phyloP scores from a whole-genome alignment of 2,797 vertebrate genomes.

The Ptychobarbus kaznakovi region DNA sequence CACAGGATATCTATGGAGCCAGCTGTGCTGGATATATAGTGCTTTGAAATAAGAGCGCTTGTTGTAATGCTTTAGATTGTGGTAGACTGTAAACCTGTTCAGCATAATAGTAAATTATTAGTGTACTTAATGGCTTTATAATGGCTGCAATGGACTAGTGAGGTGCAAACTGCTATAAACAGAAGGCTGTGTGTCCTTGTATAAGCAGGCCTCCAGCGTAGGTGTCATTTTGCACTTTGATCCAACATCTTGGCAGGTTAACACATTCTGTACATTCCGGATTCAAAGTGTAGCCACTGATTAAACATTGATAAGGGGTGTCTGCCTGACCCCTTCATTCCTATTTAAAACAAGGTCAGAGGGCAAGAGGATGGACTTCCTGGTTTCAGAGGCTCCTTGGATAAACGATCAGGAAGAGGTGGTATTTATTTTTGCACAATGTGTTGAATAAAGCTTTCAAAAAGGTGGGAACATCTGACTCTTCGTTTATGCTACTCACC shows the following conservation, averaged over 20 bases:
- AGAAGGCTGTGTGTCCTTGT: conserved; percentile 15
- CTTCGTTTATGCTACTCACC: conserved; percentile 74
- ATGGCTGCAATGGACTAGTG: not conserved
- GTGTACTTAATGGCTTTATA: conserved; percentile 33
- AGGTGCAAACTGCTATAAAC: conserved; percentile 23
- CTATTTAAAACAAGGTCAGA: conserved; percentile 72
- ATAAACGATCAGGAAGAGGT: conserved; percentile 60
- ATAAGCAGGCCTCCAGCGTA: not conserved
- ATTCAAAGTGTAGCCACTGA: conserved; percentile 21
- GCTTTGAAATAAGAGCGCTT: conserved; percentile 29
- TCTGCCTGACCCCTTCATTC: conserved; percentile 69
- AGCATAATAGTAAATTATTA: conserved; percentile 31
- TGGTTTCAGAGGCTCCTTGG: conserved; percentile 60
- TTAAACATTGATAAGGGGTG: conserved; percentile 45
- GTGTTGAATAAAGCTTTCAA: conserved; percentile 1
- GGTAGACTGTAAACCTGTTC: conserved; percentile 13
- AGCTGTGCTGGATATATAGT: conserved; percentile 16
- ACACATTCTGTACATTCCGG: conserved; percentile 44
- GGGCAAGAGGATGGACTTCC: conserved; percentile 68
- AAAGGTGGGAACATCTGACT: not conserved
- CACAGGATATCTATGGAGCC: conserved; percentile 27
- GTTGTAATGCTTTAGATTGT: conserved; percentile 15
- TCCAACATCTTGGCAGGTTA: conserved; percentile 27
- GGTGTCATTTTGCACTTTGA: conserved; percentile 32
- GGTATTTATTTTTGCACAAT: conserved; percentile 49